A percentile compares a stretch with the other conserved stretches of the same genome.
Conservation (phyloP, 2,888 invertebrate species). For the Aporophyla lueneburgensis region DNA sequence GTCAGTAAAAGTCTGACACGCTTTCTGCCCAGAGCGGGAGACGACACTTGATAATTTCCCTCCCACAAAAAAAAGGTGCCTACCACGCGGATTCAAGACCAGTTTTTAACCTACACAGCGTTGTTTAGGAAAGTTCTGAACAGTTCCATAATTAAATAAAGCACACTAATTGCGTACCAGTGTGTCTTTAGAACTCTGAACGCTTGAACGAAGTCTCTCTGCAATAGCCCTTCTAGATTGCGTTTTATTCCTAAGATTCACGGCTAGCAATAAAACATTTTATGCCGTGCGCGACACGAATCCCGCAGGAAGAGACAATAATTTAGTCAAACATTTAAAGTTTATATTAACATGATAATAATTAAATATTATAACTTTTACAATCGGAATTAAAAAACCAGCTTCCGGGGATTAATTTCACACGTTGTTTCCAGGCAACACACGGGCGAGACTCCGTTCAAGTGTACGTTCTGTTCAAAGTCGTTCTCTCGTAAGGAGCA, state of each 20-base stretch:
- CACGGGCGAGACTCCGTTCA: slow-evolving; percentile 95
- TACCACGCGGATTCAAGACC: slow-evolving; percentile 3
- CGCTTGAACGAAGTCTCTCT: slow-evolving; percentile 61
- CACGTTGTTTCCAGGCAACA: slow-evolving; percentile 91
- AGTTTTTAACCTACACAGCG: background rate
- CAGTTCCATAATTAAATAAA: slow-evolving; percentile 4
- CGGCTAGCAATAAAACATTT: slow-evolving; percentile 35
- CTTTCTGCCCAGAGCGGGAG: no score
- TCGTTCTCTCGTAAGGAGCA: slow-evolving; percentile 95
- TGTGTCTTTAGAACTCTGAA: slow-evolving; percentile 31
- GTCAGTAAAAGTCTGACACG: no score
- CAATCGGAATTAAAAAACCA: slow-evolving; percentile 7
- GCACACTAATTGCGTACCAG: background rate
- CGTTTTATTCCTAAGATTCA: slow-evolving; percentile 5
- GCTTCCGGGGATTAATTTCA: slow-evolving; percentile 36
- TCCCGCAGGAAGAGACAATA: slow-evolving; percentile 28
- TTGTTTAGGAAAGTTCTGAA: slow-evolving; percentile 15
- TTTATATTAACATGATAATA: background rate
- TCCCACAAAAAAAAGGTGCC: background rate
- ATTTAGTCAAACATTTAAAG: slow-evolving; percentile 8
- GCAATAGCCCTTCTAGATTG: slow-evolving; percentile 29
- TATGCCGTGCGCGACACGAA: slow-evolving; percentile 9
- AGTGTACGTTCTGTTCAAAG: slow-evolving; percentile 93
- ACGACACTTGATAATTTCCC: no score
- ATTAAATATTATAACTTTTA: slow-evolving; percentile 5